Evolutionary conservation across 2,797 vertebrate genomes (phyloP).

Genomic region (Pangasius krempfi): DNA sequence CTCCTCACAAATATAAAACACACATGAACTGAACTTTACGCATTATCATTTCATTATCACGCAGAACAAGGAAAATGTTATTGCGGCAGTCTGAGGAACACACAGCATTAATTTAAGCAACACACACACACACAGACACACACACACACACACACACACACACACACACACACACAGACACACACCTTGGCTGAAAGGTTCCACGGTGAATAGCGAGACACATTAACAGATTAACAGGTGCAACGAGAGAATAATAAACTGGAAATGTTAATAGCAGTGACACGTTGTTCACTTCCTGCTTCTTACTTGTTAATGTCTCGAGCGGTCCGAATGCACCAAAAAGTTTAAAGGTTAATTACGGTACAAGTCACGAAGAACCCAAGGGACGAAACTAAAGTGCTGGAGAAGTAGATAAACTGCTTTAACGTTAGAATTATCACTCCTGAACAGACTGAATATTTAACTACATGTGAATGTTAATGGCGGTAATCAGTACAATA

Average conservation of each 20-base stretch:
- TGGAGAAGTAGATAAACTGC: not conserved
- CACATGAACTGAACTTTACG: not conserved
- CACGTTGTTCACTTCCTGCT: not conserved
- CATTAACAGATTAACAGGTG: constrained; percentile 2
- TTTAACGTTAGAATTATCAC: not conserved
- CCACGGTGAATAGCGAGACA: not conserved
- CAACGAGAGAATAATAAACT: not conserved
- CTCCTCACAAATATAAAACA: not conserved
- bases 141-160: constrained; percentile 14
- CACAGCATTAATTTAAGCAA: not conserved
- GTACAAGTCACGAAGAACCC: not conserved
- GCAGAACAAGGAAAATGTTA: not conserved
- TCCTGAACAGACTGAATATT: not conserved
- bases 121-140: not conserved
- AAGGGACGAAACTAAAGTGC: not conserved
- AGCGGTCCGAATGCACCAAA: not conserved
- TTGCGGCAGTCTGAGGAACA: not conserved
- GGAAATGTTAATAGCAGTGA: not conserved
- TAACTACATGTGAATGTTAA: not conserved
- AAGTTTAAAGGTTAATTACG: not conserved
- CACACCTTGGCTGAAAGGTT: not conserved
- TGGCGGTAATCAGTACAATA: not conserved
- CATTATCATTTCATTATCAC: not conserved
- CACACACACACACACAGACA: constrained; percentile 19
- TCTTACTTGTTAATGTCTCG: not conserved